Base-by-base conservation (phyloP, 2,888 invertebrate species). In the Scaptomyza caliginosa region DNA sequence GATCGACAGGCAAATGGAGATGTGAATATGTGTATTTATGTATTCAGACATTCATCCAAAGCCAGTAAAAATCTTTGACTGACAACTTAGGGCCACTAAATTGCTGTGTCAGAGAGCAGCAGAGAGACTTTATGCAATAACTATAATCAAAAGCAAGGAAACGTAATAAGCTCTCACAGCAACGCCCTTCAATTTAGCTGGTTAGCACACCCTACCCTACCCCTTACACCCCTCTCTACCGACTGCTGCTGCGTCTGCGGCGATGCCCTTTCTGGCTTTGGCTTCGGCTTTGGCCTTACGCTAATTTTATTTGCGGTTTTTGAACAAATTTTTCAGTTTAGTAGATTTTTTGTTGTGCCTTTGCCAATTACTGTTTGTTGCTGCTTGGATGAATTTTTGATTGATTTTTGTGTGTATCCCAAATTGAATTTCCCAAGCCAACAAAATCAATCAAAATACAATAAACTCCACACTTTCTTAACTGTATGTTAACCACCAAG, bases 291-390 rank as follows among this genome's bases (percentile, higher is more conserved):
- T 17, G 46, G 42, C 49, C 65, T 56, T 55, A 64, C 55, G 72
- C 68, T 71, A 86, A 85, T 85, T 82, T 85, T 72, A 77, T 81
- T 85, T 85, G 87, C 56, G 87, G 86, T 78, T 85, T 83, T 64
- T 49, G 56, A 63, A 54, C 45, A 60, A 39, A 67, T 70, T 67
- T 67, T 50, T 8, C n/a, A 5, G 17, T 45, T 21, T 30, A 17
- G 16, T 2, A n/a, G 26, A 23, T 13, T 51, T 48, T 21, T 26
- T 39, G 3, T 17, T 4, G n/a, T n/a, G 6, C 8, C 51, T 48
- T 23, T 13, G 54, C 38, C 66, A 73, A 77, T 68, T 57, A 65
- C 57, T 34, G 46, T 39, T 21, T 34, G 45, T 49, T 34, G 58
- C 58, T 38, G 50, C 42, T 43, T 34, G 43, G 39, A n/a, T 56